Conservation (phyloP, 2,888 invertebrate species). For the Ypsolopha scabrella region DNA sequence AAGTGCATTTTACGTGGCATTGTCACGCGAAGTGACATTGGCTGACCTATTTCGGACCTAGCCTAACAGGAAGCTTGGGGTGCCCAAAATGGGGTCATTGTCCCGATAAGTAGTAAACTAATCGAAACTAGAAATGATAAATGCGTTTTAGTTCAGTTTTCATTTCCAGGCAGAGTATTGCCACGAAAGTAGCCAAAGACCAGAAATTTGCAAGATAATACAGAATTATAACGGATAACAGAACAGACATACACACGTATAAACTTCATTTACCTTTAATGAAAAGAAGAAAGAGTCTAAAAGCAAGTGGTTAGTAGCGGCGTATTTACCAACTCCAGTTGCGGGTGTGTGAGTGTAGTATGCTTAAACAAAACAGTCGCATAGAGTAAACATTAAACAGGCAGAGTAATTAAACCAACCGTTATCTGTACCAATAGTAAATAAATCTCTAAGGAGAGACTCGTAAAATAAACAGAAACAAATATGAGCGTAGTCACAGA, state of each 20-base stretch:
- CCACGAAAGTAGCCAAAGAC: too few species aligned
- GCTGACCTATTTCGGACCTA: constrained; percentile 21
- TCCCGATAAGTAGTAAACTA: background rate
- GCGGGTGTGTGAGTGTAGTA: too few species aligned
- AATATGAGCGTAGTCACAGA: constrained; percentile 6
- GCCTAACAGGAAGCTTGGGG: constrained; percentile 22
- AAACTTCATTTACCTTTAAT: too few species aligned
- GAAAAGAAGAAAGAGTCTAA: background rate
- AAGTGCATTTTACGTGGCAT: constrained; percentile 8
- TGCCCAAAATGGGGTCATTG: background rate
- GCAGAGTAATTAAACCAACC: constrained; percentile 47
- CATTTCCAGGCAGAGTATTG: too few species aligned
- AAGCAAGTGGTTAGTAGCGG: background rate
- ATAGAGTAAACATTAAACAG: constrained; percentile 33
- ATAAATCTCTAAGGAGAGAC: constrained; percentile 35
- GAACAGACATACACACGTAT: too few species aligned
- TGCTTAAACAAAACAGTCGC: constrained; percentile 18
- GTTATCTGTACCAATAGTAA: constrained; percentile 44
- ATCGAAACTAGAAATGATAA: too few species aligned
- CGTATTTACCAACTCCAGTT: too few species aligned
- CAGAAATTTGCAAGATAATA: too few species aligned
- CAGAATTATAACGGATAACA: too few species aligned
- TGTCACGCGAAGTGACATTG: constrained; percentile 7
- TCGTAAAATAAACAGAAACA: constrained; percentile 39
- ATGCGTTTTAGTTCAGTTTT: too few species aligned